Evolutionary conservation across 64 coral and sea anemone species (phyloP).

Genomic region (Porites lutea): DNA sequence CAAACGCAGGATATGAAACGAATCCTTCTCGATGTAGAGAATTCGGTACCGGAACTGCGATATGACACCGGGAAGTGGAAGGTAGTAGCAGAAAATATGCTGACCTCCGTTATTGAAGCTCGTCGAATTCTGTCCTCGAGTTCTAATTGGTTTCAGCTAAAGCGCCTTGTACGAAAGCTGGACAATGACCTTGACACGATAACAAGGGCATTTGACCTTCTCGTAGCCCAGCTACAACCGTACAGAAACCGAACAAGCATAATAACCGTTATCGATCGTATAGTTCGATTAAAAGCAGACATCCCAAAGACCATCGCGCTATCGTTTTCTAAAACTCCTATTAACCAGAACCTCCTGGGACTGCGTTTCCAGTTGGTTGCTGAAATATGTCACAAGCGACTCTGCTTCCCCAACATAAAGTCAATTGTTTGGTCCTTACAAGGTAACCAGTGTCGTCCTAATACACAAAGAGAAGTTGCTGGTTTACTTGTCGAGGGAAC

Average conservation of each 20-base stretch:
- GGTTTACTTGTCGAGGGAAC: conserved; percentile 10
- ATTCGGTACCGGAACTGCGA: background rate
- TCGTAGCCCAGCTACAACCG: background rate
- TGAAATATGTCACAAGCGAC: conserved; percentile 5
- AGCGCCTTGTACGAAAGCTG: background rate
- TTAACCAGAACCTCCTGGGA: background rate
- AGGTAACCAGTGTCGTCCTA: background rate
- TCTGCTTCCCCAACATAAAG: background rate
- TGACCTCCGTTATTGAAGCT: background rate
- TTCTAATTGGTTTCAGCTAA: background rate
- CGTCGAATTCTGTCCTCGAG: background rate
- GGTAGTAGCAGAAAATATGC: background rate
- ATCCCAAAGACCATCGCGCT: conserved; percentile 15
- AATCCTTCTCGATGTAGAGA: conserved; percentile 5
- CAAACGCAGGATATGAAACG: background rate
- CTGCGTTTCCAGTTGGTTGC: background rate
- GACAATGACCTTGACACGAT: background rate
- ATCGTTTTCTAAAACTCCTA: background rate
- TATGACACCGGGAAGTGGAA: background rate
- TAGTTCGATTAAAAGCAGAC: background rate
- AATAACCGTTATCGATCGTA: background rate
- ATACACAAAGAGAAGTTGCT: background rate
- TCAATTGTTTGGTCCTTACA: background rate
- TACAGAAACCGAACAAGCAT: conserved; percentile 11
- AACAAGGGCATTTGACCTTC: background rate